Base-by-base conservation (phyloP, 2,797 vertebrate genomes). In the Galagoides demidoff region DNA sequence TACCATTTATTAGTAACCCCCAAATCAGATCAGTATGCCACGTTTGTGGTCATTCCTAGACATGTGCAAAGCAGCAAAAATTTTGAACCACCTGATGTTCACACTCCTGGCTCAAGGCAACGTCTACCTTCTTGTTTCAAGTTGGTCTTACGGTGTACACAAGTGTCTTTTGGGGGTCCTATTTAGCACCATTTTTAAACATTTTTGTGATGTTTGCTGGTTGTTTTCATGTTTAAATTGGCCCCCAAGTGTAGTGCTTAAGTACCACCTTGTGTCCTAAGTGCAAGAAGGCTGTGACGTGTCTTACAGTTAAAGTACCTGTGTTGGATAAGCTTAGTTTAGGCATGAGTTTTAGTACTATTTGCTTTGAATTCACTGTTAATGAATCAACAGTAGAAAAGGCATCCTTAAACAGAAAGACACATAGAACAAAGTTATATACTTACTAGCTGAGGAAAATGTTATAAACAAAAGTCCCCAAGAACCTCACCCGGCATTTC, bases 351-450 rank as follows among this genome's bases (percentile, higher is more conserved):
- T 94, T 78, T 66, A 89, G 27, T 49, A 17, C 27, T 87, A 12
- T 22, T 71, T 34, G 59, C 81, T 59, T n/a, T 94, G 55, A 87
- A 94, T 59, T 79, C 55, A 63, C 71, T 84, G 49, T 83, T 81
- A 90, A 71, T 84, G n/a, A 95, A 81, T 84, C 61, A 81, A 63
- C 3, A 85, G 14, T 45, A 82, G 61, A 85, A 23, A 89, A 85
- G 3, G 3, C 82, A 14, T 92, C 20, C 86, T 74, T 66, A 79
- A 64, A 34, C 49, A 70, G 70, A 85, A 85, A 74, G 34, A 23
- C 16, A 78, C 43, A 74, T 71, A 89, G 71, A 84, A 89, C 29
- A 89, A 88, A 39, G 1, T 55, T 89, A 61, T 9, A 29, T 91
- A 64, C 17, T 71, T 29, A 63, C 81, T 5, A 27, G 20, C 27